Evolutionary conservation across 2,113 vertebrate genomes (phyloP).

Genomic region (Gracilinanus agilis): DNA sequence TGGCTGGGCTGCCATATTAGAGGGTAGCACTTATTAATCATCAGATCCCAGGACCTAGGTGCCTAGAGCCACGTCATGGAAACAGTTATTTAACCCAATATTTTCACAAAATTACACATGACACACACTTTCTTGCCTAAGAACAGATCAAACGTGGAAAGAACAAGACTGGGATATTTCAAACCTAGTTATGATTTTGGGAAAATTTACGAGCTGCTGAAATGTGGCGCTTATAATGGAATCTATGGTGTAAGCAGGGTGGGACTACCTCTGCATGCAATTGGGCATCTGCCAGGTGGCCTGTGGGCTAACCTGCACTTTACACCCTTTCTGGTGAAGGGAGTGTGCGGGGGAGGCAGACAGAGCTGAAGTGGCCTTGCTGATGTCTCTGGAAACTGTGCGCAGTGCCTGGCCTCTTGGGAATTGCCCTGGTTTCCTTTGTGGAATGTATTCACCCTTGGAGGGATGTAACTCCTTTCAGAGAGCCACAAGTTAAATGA

Average conservation of each 20-base stretch:
- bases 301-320: not conserved
- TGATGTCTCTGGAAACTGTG: not conserved
- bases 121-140: not conserved
- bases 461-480: not conserved
- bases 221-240: not conserved
- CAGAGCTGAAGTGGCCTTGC: not conserved
- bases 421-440: not conserved
- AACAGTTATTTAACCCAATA: not conserved
- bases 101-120: not conserved
- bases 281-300: not conserved
- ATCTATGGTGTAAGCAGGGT: not conserved
- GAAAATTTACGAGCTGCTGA: not conserved
- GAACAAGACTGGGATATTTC: not conserved
- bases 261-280: not conserved
- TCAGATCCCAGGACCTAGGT: not conserved
- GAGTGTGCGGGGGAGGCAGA: constrained; percentile 3
- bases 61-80: not conserved
- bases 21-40: not conserved
- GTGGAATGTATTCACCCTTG: not conserved
- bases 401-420: not conserved
- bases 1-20: rapidly evolving
- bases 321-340: constrained; percentile 14
- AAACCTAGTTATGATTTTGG: not conserved
- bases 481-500: not conserved
- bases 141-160: not conserved